A percentile compares a stretch with the other conserved stretches of the same genome.
phyloP scores from a whole-genome alignment of 1,140 invertebrate genomes.

The Leptinotarsa lineolata region DNA sequence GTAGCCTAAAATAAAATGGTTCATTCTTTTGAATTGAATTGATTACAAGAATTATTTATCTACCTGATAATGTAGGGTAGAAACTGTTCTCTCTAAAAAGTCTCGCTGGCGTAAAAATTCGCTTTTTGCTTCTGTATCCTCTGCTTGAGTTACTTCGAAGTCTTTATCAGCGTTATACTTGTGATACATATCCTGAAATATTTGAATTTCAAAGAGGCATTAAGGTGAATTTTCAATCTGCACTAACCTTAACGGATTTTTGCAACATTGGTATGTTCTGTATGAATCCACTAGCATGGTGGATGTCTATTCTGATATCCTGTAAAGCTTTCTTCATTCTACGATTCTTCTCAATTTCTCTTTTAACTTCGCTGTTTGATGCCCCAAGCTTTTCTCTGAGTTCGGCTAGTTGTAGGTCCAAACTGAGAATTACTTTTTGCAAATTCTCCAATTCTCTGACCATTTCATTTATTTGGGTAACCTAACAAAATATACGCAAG shows the following conservation, averaged over 20 bases:
- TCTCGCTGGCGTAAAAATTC: slow-evolving; percentile 80
- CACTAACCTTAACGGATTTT: slow-evolving; percentile 69
- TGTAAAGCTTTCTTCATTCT: slow-evolving; percentile 71
- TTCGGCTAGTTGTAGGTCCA: slow-evolving; percentile 74
- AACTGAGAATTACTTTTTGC: slow-evolving; percentile 57
- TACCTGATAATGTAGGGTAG: slow-evolving; percentile 64
- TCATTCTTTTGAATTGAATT: background rate
- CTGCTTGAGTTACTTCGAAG: slow-evolving; percentile 64
- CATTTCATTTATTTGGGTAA: slow-evolving; percentile 77
- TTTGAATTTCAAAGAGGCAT: background rate
- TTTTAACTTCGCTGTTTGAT: slow-evolving; percentile 69
- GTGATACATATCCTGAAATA: slow-evolving; percentile 66
- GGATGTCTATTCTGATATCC: slow-evolving; percentile 78
- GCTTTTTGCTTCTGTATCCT: slow-evolving; percentile 73
- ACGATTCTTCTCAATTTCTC: slow-evolving; percentile 67
- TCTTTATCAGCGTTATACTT: slow-evolving; percentile 74
- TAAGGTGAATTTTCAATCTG: background rate
- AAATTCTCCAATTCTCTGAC: slow-evolving; percentile 73
- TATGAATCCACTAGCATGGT: slow-evolving; percentile 73
- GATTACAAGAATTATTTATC: background rate
- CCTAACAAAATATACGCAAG: slow-evolving; percentile 43
- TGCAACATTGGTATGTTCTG: slow-evolving; percentile 79
- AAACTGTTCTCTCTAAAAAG: slow-evolving; percentile 76
- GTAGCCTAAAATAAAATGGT: slow-evolving; percentile 37
- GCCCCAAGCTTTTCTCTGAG: slow-evolving; percentile 75